Evolutionary conservation across 2,113 vertebrate species (phyloP), one percentile per base, ranked within the genome.

Genomic region (Hyla sarda): DNA sequence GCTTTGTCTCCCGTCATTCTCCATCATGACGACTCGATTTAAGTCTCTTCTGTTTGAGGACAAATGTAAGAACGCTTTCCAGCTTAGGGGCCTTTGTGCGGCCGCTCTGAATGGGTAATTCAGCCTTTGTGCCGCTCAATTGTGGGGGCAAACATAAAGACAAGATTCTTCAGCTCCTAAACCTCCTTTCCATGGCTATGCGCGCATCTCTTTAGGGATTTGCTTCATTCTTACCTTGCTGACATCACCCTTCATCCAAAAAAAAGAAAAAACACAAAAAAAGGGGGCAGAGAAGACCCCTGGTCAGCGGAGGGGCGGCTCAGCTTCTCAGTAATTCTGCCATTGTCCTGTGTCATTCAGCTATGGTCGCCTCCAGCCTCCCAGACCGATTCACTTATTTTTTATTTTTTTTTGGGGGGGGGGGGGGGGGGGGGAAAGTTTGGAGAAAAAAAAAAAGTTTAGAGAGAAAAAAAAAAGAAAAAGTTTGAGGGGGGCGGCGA

Each of bases 1-100:
- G 97, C 97, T 99, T 99, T 99, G 97, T 99, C 96, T 95, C 47
- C 93, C 96, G 95, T 97, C 97, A 98, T 98, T 99, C 97, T 99
- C 97, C 97, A 98, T 99, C 98, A 99, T 96, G 97, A 98, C 97
- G 98, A 99, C 98, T 99, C 97, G 98, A 98, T 99, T 98, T 99
- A 99, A 99, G 97, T 98, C 97, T 97, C 97, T 96, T 98, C 98
- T 99, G 98, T 99, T 99, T 99, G 98, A 98, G 96, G 99, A 99
- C 98, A 99, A 98, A 99, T 98, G 98, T 96, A 93, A 95, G 96
- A 98, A 96, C 98, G 96, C 97, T 97, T 96, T 97, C 97, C 97
- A 97, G 97, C 96, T 98, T 97, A 96, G 96, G 47, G 91, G 93
- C 97, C 93, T 99, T 99, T 99, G 98, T 99, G 95, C 94, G 79